These are phyloP conservation scores for Drosophila fulvimacula DNA, from an alignment of 2,888 invertebrate species.

Conservation along the genomic window DNA sequence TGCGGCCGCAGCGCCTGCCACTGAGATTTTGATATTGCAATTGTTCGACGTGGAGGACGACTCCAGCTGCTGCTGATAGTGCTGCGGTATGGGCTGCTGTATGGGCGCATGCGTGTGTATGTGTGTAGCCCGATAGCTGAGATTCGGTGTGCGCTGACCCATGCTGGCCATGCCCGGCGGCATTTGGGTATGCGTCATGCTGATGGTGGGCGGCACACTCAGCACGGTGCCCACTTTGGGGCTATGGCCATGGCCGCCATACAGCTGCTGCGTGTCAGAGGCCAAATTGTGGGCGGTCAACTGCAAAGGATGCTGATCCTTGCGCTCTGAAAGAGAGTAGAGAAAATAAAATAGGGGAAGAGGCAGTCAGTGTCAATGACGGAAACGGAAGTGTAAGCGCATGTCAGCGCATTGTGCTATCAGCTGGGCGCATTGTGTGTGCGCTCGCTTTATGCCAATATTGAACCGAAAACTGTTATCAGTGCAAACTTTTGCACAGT, in stretches of 20 bases:
- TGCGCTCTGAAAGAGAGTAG: conserved; percentile 71
- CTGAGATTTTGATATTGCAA: conserved; percentile 66
- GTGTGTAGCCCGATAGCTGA: conserved; percentile 61
- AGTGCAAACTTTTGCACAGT: conserved; percentile 28
- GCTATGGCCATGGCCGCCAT: conserved; percentile 49
- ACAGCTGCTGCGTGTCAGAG: conserved; percentile 72
- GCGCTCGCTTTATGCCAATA: conserved; percentile 39
- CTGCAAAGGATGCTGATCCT: conserved; percentile 78
- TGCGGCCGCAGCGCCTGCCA: conserved; percentile 24
- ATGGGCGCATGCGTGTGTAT: conserved; percentile 46
- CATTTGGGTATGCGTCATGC: conserved; percentile 78
- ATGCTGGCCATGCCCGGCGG: conserved; percentile 76
- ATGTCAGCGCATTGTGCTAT: conserved; percentile 64
- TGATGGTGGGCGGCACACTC: conserved; percentile 80
- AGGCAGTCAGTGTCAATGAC: not conserved
- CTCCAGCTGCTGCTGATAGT: conserved; percentile 39
- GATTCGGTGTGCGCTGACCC: conserved; percentile 72
- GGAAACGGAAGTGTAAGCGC: conserved; percentile 54
- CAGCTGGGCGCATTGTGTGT: conserved; percentile 41
- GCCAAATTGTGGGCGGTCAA: conserved; percentile 78
- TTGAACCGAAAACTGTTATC: conserved; percentile 45
- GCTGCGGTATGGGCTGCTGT: conserved; percentile 64
- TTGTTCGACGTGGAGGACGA: conserved; percentile 49
- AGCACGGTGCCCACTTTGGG: conserved; percentile 56
- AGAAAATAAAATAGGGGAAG: not conserved